Conservation (phyloP, 2,113 vertebrate genomes). For the Aptenodytes forsteri region DNA sequence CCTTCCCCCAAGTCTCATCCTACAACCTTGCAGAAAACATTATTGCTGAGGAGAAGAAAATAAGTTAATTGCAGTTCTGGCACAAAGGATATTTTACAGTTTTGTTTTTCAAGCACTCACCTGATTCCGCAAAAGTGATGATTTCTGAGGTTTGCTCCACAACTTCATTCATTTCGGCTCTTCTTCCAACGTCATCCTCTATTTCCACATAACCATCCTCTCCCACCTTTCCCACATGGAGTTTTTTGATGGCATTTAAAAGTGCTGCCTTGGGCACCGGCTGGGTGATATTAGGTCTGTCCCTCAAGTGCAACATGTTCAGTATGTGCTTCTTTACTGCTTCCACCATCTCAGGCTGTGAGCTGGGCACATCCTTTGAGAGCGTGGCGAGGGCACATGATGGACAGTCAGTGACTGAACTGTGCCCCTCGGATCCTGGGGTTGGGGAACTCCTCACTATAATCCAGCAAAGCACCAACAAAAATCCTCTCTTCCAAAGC, state of each 20-base stretch:
- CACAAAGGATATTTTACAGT: conserved; percentile 7
- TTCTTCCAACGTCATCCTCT: conserved; percentile 88
- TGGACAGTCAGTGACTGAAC: conserved; percentile 79
- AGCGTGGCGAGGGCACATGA: conserved; percentile 86
- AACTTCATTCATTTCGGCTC: conserved; percentile 77
- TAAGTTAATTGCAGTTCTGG: conserved; percentile 31
- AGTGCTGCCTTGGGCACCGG: conserved; percentile 94
- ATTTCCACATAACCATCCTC: conserved; percentile 95
- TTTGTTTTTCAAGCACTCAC: conserved; percentile 77
- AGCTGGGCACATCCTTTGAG: conserved; percentile 82
- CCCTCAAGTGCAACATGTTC: conserved; percentile 92
- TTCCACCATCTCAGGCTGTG: conserved; percentile 90
- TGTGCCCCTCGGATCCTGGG: conserved; percentile 75
- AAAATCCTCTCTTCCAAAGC: conserved; percentile 79
- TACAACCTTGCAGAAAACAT: conserved; percentile 23
- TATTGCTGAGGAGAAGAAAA: conserved; percentile 3
- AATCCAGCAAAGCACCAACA: conserved; percentile 81
- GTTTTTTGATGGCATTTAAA: conserved; percentile 95
- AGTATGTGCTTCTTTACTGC: conserved; percentile 97
- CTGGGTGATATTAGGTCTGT: conserved; percentile 97
- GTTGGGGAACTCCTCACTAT: conserved; percentile 81
- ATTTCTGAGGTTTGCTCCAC: conserved; percentile 96
- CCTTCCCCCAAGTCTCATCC: background rate
- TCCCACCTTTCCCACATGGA: conserved; percentile 93
- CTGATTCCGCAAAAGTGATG: conserved; percentile 98